Evolutionary conservation across 2,888 invertebrate species (phyloP).

Genomic region (Polydrusus pterygomalis): DNA sequence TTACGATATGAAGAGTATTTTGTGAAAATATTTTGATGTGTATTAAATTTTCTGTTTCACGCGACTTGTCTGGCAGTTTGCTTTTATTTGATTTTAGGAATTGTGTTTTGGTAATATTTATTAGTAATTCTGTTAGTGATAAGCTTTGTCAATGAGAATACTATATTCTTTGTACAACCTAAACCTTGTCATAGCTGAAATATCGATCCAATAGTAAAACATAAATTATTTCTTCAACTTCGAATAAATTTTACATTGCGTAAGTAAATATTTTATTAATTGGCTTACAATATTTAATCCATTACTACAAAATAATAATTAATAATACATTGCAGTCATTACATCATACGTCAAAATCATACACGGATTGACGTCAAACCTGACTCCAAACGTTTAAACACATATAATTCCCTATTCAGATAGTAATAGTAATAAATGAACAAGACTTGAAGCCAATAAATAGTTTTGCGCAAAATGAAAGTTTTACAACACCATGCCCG

Average conservation of each 20-base stretch:
- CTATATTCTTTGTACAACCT: too few species aligned
- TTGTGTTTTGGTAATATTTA: too few species aligned
- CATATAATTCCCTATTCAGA: constrained; percentile 4
- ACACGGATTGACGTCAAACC: background rate
- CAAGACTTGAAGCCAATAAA: constrained; percentile 1
- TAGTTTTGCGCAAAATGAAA: constrained; percentile 24
- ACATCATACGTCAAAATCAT: background rate
- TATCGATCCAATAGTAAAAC: too few species aligned
- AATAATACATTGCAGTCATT: constrained; percentile 4
- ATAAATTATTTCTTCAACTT: too few species aligned
- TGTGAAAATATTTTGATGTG: too few species aligned
- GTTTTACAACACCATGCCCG: constrained; percentile 13
- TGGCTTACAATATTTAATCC: background rate
- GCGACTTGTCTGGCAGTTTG: too few species aligned
- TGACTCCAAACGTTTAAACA: background rate
- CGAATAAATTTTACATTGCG: background rate
- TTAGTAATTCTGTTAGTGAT: too few species aligned
- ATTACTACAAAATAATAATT: background rate
- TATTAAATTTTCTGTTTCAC: too few species aligned
- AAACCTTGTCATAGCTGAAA: too few species aligned
- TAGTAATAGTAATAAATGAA: background rate
- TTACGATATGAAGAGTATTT: too few species aligned
- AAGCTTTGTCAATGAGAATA: too few species aligned
- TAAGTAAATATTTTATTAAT: background rate
- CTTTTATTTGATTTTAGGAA: too few species aligned